Conservation (phyloP, 2,113 vertebrate genomes). For the Ptyas mucosa region DNA sequence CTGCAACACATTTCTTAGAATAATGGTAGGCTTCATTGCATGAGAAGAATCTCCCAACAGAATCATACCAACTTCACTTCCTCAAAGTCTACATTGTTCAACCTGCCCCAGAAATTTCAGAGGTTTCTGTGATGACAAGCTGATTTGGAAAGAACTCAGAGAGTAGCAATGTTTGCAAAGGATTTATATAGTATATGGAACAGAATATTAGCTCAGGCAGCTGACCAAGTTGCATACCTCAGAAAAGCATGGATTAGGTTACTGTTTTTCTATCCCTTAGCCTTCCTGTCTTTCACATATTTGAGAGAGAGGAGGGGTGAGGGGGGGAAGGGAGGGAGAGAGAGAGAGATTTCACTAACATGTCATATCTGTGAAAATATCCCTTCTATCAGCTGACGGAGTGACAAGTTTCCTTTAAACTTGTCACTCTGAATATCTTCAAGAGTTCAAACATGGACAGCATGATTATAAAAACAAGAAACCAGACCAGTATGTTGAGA, state of each 20-base stretch:
- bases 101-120: background rate
- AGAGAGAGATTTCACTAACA: no score
- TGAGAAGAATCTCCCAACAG: background rate
- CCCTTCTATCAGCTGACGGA: background rate
- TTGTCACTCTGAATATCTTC: background rate
- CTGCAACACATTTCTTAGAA: background rate
- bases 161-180: background rate
- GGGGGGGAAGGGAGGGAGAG: no score
- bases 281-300: background rate
- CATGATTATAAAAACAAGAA: background rate
- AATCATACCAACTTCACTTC: background rate
- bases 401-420: background rate
- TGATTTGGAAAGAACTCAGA: background rate
- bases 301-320: background rate
- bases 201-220: background rate
- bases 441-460: background rate
- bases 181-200: background rate
- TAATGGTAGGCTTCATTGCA: no score
- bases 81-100: background rate
- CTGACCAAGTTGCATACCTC: background rate
- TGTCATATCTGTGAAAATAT: background rate
- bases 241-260: background rate
- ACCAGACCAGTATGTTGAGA: background rate
- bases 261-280: no score
- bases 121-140: background rate